Conservation (phyloP, 1,140 invertebrate species). For the Aethina tumida region DNA sequence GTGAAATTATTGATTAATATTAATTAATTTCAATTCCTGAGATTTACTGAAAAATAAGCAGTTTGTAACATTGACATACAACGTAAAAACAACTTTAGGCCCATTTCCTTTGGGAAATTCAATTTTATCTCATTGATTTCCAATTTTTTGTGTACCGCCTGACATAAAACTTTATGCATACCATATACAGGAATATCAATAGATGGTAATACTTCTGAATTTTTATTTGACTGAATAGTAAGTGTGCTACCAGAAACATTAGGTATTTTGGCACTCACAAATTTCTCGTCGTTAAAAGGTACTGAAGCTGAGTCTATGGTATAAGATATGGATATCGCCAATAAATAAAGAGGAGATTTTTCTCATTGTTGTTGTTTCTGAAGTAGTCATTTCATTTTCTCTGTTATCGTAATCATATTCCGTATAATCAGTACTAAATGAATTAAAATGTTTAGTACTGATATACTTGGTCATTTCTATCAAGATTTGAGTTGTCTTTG, state of each 20-base stretch:
- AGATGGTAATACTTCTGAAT: slow-evolving; percentile 31
- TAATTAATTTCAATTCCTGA: too few relatives aligned
- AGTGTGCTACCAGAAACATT: slow-evolving; percentile 21
- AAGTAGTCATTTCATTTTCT: slow-evolving; percentile 9
- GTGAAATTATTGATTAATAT: too few relatives aligned
- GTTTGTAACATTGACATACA: too few relatives aligned
- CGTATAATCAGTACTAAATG: slow-evolving; percentile 13
- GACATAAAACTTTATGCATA: slow-evolving; percentile 27
- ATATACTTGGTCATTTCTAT: slow-evolving; percentile 12
- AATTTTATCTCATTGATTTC: slow-evolving; percentile 23
- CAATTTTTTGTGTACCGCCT: slow-evolving; percentile 33
- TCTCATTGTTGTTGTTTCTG: slow-evolving; percentile 10
- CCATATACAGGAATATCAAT: slow-evolving; percentile 29
- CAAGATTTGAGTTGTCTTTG: slow-evolving; percentile 14
- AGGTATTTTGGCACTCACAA: slow-evolving; percentile 3
- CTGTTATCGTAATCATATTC: slow-evolving; percentile 12
- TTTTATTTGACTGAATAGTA: slow-evolving; percentile 30
- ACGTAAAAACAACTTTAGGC: slow-evolving; percentile 32
- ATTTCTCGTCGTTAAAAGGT: too few relatives aligned
- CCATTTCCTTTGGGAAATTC: slow-evolving; percentile 22
- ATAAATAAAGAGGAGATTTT: slow-evolving; percentile 34
- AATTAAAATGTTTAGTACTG: slow-evolving; percentile 9
- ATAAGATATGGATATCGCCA: slow-evolving; percentile 32
- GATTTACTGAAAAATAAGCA: too few relatives aligned
- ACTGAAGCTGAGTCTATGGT: too few relatives aligned